phyloP scores from a whole-genome alignment of 1,140 invertebrate species.

The Drosophila truncata region DNA sequence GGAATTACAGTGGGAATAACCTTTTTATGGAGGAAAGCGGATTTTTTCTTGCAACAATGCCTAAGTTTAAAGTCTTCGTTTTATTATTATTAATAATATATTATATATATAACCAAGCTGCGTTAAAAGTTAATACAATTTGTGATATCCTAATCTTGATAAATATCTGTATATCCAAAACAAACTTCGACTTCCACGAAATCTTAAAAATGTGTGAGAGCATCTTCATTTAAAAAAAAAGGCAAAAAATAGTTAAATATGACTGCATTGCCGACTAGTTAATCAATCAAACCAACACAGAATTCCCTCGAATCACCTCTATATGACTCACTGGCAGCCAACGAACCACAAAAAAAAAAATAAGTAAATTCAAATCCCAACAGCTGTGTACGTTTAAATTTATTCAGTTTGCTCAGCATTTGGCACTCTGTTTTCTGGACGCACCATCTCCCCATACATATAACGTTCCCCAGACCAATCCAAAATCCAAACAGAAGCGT shows the following conservation, averaged over 20 bases:
- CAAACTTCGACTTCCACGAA: neutral
- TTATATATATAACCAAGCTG: no score
- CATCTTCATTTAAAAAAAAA: neutral
- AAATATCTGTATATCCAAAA: neutral
- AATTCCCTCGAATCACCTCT: constrained; percentile 17
- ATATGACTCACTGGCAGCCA: constrained; percentile 15
- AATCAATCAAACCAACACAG: constrained; percentile 33
- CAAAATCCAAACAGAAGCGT: constrained; percentile 42
- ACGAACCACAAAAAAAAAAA: constrained; percentile 6
- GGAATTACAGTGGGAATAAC: constrained; percentile 12
- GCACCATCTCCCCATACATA: neutral
- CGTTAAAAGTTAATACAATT: no score
- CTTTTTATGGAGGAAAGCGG: neutral
- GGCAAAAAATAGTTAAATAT: neutral
- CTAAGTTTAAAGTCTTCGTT: no score
- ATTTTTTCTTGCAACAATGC: no score
- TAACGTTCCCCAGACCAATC: constrained; percentile 4
- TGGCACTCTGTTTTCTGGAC: constrained; percentile 46
- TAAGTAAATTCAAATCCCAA: constrained; percentile 24
- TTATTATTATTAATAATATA: no score
- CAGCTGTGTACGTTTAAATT: constrained; percentile 50
- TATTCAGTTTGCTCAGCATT: constrained; percentile 38
- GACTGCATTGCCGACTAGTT: constrained; percentile 29
- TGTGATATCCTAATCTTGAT: neutral
- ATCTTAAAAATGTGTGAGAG: constrained; percentile 2